Percentiles rank a stretch among this genome's conserved stretches.
Evolutionary conservation across 2,113 vertebrate species (phyloP).

Genomic region (Natator depressus): DNA sequence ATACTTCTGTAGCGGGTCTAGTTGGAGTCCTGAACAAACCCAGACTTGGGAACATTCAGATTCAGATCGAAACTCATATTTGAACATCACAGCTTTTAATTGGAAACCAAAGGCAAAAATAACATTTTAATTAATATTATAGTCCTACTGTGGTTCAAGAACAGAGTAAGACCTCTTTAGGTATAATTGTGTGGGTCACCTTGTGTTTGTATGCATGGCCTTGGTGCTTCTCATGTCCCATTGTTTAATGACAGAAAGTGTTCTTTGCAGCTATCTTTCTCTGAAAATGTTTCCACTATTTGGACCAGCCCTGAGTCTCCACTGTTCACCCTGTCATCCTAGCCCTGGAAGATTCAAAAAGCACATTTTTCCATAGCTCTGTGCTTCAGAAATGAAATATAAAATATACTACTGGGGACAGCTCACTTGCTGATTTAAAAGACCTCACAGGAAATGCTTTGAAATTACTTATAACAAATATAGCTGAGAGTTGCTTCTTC

Average conservation of each 20-base stretch:
- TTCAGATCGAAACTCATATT: background rate
- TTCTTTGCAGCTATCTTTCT: background rate
- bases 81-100: background rate
- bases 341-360: background rate
- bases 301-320: background rate
- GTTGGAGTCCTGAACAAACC: background rate
- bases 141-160: background rate
- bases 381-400: background rate
- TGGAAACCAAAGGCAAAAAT: too few relatives aligned
- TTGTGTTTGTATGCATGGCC: background rate
- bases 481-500: background rate
- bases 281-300: background rate
- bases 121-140: too few relatives aligned
- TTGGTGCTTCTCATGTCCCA: background rate
- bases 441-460: background rate
- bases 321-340: background rate
- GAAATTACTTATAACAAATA: background rate
- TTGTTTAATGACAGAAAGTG: background rate
- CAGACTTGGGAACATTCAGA: background rate
- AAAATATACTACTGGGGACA: background rate
- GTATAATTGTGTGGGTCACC: background rate
- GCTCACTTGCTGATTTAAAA: background rate
- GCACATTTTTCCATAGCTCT: background rate
- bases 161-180: background rate
- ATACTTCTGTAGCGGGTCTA: background rate